A percentile compares a stretch with the other conserved stretches of the same genome.
Conservation (phyloP, 2,888 invertebrate genomes). For the Leptogaster cylindrica region DNA sequence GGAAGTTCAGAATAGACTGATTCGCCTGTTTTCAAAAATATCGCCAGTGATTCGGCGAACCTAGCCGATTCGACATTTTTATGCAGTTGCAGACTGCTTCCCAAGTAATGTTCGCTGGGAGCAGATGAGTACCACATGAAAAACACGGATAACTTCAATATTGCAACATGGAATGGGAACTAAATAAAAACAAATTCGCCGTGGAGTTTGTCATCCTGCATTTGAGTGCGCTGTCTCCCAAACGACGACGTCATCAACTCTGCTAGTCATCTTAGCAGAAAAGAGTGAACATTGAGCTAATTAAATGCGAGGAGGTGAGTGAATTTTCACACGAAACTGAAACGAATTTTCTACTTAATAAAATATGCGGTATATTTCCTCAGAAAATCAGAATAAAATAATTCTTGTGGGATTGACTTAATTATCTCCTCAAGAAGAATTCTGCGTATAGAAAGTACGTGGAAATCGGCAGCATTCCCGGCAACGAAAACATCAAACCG, state of each 20-base stretch:
- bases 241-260: constrained; percentile 8
- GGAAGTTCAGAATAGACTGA: constrained; percentile 23
- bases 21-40: neutral
- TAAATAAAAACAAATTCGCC: constrained; percentile 14
- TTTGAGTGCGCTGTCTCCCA: neutral
- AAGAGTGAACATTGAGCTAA: neutral
- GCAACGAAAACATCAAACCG: too few relatives aligned
- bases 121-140: constrained; percentile 12
- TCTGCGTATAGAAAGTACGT: too few relatives aligned
- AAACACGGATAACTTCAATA: constrained; percentile 20
- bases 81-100: too few relatives aligned
- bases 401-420: too few relatives aligned
- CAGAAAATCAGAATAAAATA: too few relatives aligned
- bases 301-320: constrained; percentile 1
- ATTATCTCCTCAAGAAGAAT: too few relatives aligned
- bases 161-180: constrained; percentile 7
- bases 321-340: neutral
- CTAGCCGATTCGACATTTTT: too few relatives aligned
- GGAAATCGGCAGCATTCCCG: too few relatives aligned
- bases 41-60: too few relatives aligned
- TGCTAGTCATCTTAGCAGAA: neutral
- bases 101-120: neutral
- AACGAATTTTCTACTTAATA: too few relatives aligned
- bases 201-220: constrained; percentile 19
- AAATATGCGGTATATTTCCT: too few relatives aligned